Evolutionary conservation across 2,113 vertebrate genomes (phyloP).

Genomic region (Lethenteron camtschaticum): DNA sequence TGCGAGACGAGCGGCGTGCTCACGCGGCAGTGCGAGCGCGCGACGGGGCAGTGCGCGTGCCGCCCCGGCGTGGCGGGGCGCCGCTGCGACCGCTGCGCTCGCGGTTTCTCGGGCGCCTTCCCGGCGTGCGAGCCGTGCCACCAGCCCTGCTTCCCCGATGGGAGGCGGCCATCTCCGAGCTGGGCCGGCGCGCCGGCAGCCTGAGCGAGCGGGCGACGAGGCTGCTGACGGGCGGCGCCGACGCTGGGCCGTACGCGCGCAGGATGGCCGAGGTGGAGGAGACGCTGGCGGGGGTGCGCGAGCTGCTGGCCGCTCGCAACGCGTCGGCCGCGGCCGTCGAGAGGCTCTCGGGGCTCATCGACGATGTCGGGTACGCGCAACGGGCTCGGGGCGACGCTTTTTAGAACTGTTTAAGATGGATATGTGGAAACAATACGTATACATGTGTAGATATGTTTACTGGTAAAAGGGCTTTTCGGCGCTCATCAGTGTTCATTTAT

Average conservation of each 20-base stretch:
- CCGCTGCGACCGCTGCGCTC: slow-evolving; percentile 51
- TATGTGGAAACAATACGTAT: no score
- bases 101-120: slow-evolving; percentile 59
- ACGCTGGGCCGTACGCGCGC: slow-evolving; percentile 46
- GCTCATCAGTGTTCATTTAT: no score
- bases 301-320: slow-evolving; percentile 38
- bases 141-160: slow-evolving; percentile 71
- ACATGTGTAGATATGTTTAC: no score
- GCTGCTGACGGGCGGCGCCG: slow-evolving; percentile 50
- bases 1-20: slow-evolving; percentile 53
- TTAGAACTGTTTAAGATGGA: no score
- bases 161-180: slow-evolving; percentile 41
- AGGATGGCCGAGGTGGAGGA: slow-evolving; percentile 39
- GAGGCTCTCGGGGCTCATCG: slow-evolving; percentile 53
- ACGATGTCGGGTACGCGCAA: slow-evolving; percentile 56
- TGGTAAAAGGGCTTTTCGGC: no score
- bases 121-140: slow-evolving; percentile 64
- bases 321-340: slow-evolving; percentile 54
- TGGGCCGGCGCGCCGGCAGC: slow-evolving; percentile 58
- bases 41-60: slow-evolving; percentile 50
- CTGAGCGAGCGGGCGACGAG: slow-evolving; percentile 56
- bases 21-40: slow-evolving; percentile 48
- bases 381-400: no score
- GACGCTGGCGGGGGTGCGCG: slow-evolving; percentile 36
- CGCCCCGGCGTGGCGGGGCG: slow-evolving; percentile 46